Percentiles rank a stretch among this genome's conserved stretches.
phyloP scores from a whole-genome alignment of 2,797 vertebrate species.

The Hozukius guyotensis region DNA sequence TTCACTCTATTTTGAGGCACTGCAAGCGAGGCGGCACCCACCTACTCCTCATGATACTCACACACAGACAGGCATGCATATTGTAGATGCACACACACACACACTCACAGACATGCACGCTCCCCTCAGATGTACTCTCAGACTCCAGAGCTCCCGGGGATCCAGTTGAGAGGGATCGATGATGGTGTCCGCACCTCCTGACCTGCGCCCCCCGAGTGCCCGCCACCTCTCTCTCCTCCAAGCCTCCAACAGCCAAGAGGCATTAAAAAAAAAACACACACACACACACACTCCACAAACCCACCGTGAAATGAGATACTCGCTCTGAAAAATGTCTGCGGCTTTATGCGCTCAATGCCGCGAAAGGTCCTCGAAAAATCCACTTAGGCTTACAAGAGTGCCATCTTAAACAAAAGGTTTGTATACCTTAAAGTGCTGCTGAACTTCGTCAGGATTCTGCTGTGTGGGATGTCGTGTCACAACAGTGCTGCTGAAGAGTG shows the following conservation, averaged over 20 bases:
- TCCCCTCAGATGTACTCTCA: constrained; percentile 31
- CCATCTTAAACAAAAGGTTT: constrained; percentile 44
- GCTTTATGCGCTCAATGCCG: constrained; percentile 26
- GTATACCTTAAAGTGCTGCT: constrained; percentile 18
- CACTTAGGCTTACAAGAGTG: constrained; percentile 24
- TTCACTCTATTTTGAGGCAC: constrained; percentile 46
- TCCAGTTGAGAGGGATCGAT: constrained; percentile 65
- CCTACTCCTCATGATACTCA: constrained; percentile 9
- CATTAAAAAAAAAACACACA: background rate
- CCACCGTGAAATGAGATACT: constrained; percentile 47
- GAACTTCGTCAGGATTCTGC: constrained; percentile 25
- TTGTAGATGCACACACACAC: background rate
- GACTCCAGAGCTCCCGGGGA: constrained; percentile 42
- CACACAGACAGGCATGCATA: background rate
- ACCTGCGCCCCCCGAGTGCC: constrained; percentile 30
- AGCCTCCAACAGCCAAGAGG: constrained; percentile 25
- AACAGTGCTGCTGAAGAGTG: background rate
- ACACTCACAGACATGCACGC: background rate
- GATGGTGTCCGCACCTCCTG: constrained; percentile 53
- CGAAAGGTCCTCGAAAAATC: constrained; percentile 58
- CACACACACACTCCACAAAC: constrained; percentile 15
- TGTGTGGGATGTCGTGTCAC: constrained; percentile 1
- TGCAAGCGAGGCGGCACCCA: constrained; percentile 8
- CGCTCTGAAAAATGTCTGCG: constrained; percentile 35
- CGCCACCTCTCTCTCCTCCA: constrained; percentile 1